Evolutionary conservation across 2,113 vertebrate genomes (phyloP).

Genomic region (Microtus oregoni): DNA sequence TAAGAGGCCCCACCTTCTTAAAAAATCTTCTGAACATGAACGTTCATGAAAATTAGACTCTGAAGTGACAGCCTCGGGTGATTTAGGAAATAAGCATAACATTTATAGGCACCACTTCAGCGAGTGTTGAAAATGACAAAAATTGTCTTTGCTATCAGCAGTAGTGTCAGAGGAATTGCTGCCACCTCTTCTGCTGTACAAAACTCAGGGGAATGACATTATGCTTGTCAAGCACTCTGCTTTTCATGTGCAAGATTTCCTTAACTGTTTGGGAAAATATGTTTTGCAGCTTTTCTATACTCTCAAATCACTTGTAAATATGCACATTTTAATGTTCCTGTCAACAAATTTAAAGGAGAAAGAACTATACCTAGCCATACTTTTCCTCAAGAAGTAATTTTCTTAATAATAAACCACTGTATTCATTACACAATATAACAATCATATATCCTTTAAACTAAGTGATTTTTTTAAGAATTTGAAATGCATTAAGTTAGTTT

Average conservation of each 20-base stretch:
- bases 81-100: constrained; percentile 28
- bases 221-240: not conserved
- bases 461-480: not conserved
- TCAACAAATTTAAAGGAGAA: not conserved
- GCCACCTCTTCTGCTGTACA: constrained; percentile 25
- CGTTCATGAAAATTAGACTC: constrained; percentile 32
- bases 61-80: not conserved
- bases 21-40: constrained; percentile 20
- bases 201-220: not conserved
- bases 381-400: not conserved
- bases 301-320: constrained; percentile 14
- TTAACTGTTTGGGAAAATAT: not conserved
- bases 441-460: not conserved
- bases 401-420: not conserved
- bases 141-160: not conserved
- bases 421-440: not conserved
- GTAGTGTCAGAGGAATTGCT: not conserved
- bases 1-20: not conserved
- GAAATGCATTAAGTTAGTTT: not conserved
- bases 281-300: not conserved
- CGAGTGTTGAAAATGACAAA: constrained; percentile 27
- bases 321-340: not conserved
- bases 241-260: not conserved
- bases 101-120: not conserved
- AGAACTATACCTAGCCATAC: not conserved